Evolutionary conservation across 2,113 vertebrate species (phyloP), one percentile per base, ranked within the genome.

Genomic region (Cyanoliseus patagonus): DNA sequence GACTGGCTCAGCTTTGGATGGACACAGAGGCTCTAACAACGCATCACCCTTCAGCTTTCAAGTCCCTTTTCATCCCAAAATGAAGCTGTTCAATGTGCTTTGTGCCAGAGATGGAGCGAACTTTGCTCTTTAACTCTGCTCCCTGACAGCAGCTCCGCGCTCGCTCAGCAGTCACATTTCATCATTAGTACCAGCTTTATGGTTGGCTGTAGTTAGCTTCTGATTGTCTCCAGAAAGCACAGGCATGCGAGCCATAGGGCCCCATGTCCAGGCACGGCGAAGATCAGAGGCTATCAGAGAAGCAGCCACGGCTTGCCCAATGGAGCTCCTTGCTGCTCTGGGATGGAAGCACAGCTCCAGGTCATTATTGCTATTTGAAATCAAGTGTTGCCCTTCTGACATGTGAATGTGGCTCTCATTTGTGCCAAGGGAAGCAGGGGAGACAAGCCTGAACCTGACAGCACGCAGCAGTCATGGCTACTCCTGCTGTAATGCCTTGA

Each of bases 361-460:
- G 42, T 24, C 24, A 30, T 46, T 11, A 13, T 11, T 7, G 46
- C 22, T 42, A 1, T 51, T 44, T 0, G 2, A 42, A 67, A 59
- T 9, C 37, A 23, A 62, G 53, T 0, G 14, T 33, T 13, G 1
- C 15, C 12, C 27, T 42, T 37, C 52, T 1, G 3, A 8, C 3
- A 3, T 3, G 2, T 5, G 37, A 24, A 12, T 1, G 8, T 4
- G 41, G 30, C 46, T 68, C 63, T 72, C 18, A 3, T n/a, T n/a
- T 64, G 30, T 4, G 3, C 30, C 7, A 3, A 8, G 4, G 24
- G n/a, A 49, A 41, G 59, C 0, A 2, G n/a, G 35, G 1, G 33
- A 53, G n/a, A 49, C 30, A 42, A 49, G 4, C 30, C 47, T 10
- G 19, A 51, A n/a, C 0, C 19, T 47, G 19, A 28, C 2, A 1